Evolutionary conservation across 2,888 invertebrate species (phyloP).

Genomic region (Neoitamus cyanurus): DNA sequence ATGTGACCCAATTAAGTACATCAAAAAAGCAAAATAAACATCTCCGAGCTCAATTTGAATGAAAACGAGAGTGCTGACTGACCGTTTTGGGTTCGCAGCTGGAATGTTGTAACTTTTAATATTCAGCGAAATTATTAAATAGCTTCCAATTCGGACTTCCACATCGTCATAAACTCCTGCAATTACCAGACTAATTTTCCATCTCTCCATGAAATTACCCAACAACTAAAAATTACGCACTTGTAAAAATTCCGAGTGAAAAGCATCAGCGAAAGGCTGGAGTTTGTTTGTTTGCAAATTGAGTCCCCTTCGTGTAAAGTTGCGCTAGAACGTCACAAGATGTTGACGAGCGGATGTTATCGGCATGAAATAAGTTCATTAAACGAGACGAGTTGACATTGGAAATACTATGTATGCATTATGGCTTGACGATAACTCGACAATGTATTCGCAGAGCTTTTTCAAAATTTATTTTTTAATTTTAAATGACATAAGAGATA

Average conservation of each 20-base stretch:
- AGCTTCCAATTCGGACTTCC: neutral
- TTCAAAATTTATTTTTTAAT: neutral
- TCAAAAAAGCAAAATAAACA: neutral
- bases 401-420: neutral
- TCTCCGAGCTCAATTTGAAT: neutral
- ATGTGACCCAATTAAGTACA: neutral
- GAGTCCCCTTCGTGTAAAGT: neutral
- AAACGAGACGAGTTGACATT: constrained; percentile 36
- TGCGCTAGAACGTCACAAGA: neutral
- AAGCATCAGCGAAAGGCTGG: neutral
- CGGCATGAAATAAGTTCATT: constrained; percentile 25
- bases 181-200: neutral
- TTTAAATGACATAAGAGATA: neutral
- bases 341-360: constrained; percentile 24
- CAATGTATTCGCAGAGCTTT: neutral
- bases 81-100: neutral
- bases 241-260: neutral
- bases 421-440: neutral
- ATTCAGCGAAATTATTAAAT: neutral
- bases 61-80: neutral
- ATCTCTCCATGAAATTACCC: neutral
- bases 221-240: neutral
- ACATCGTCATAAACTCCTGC: neutral
- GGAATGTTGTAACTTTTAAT: neutral
- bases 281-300: neutral